These are phyloP conservation scores for Wasmannia auropunctata DNA, from an alignment of 1,140 invertebrate species.

Conservation along the genomic window DNA sequence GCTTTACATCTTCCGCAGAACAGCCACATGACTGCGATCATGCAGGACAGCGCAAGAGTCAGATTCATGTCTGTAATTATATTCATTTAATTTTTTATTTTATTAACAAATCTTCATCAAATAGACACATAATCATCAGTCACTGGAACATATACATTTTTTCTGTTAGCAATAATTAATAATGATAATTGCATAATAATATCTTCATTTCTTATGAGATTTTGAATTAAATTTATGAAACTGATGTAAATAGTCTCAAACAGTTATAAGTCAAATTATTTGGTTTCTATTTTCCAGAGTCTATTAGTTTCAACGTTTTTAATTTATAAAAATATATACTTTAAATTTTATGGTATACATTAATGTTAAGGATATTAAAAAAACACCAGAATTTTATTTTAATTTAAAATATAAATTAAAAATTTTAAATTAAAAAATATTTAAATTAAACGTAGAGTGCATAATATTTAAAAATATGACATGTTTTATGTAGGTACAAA, in stretches of 20 bases:
- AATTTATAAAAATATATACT: not conserved
- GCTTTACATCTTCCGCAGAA: conserved; percentile 63
- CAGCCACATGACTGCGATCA: conserved; percentile 59
- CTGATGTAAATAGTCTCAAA: not conserved
- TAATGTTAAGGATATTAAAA: too few relatives aligned
- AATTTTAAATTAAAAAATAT: too few relatives aligned
- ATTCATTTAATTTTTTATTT: conserved; percentile 3
- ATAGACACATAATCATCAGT: not conserved
- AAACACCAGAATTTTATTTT: not conserved
- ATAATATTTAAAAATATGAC: too few relatives aligned
- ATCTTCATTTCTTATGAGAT: not conserved
- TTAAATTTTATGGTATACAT: too few relatives aligned
- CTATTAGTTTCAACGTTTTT: not conserved
- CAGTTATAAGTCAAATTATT: not conserved
- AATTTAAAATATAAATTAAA: too few relatives aligned
- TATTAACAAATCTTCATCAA: not conserved
- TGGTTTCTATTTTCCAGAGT: not conserved
- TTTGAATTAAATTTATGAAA: not conserved
- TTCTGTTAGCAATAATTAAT: not conserved
- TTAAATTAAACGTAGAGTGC: too few relatives aligned
- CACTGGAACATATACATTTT: not conserved
- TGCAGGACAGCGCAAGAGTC: conserved; percentile 39
- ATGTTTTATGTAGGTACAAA: too few relatives aligned
- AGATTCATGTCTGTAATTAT: conserved; percentile 66
- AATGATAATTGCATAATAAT: not conserved